These are phyloP conservation scores for Penaeus chinensis DNA, from an alignment of 1,140 invertebrate species.

Conservation along the genomic window DNA sequence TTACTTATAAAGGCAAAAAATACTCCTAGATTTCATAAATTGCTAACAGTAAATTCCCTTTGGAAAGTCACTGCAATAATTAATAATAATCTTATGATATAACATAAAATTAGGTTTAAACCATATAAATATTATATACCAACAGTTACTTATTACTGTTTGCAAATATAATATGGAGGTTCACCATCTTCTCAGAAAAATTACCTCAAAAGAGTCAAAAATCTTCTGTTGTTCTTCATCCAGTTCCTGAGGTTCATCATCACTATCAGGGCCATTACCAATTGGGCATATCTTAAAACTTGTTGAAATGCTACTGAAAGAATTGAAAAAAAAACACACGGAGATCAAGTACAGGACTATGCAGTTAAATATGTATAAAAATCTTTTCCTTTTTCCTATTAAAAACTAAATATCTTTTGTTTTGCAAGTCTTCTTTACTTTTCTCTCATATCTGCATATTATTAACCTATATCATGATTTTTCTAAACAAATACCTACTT, in stretches of 20 bases:
- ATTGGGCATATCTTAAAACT: constrained; percentile 60
- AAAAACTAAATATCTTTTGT: constrained; percentile 49
- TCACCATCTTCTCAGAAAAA: constrained; percentile 5
- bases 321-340: not conserved
- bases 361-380: constrained; percentile 72
- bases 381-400: constrained; percentile 65
- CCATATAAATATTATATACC: not conserved
- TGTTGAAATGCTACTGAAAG: constrained; percentile 47
- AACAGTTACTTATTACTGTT: not conserved
- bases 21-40: too few species aligned
- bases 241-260: constrained; percentile 25
- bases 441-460: constrained; percentile 31
- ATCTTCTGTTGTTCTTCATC: constrained; percentile 55
- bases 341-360: constrained; percentile 68
- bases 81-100: too few species aligned
- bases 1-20: too few species aligned
- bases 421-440: constrained; percentile 33
- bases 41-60: too few species aligned
- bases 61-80: too few species aligned
- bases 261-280: constrained; percentile 54
- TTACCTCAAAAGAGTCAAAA: constrained; percentile 50
- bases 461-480: constrained; percentile 8
- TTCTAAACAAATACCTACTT: constrained; percentile 67
- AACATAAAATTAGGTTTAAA: not conserved
- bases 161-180: constrained; percentile 68